Percentiles rank a stretch among this genome's conserved stretches.
Conservation (phyloP, 2,797 vertebrate species). For the Aotus griseimembra region DNA sequence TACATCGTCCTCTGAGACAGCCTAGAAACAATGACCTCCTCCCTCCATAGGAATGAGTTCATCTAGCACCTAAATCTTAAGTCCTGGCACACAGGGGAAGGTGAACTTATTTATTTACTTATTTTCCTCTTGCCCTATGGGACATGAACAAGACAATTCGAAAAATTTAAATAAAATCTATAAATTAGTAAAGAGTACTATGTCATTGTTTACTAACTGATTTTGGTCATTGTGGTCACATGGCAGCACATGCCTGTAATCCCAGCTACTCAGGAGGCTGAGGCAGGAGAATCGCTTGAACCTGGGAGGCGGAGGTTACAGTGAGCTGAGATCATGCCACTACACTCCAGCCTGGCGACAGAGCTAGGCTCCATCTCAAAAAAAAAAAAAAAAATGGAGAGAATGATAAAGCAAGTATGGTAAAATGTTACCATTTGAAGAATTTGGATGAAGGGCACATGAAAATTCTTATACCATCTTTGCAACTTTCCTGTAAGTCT, state of each 20-base stretch:
- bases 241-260: too few relatives aligned
- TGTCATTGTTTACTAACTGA: background rate
- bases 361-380: too few relatives aligned
- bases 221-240: too few relatives aligned
- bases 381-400: background rate
- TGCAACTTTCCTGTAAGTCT: background rate
- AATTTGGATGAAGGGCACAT: background rate
- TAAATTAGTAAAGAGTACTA: background rate
- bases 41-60: background rate
- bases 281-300: too few relatives aligned
- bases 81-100: background rate
- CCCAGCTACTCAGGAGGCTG: too few relatives aligned
- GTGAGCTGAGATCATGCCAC: too few relatives aligned
- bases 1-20: background rate
- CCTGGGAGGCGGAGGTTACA: too few relatives aligned
- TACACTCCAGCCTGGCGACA: too few relatives aligned
- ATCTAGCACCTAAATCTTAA: background rate
- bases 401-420: background rate
- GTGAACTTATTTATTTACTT: background rate
- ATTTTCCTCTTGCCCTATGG: background rate
- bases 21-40: background rate
- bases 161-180: background rate
- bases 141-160: background rate
- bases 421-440: background rate
- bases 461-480: background rate